These are phyloP conservation scores for Neoniphon sammara DNA, from an alignment of 2,797 vertebrate species.

Conservation along the genomic window DNA sequence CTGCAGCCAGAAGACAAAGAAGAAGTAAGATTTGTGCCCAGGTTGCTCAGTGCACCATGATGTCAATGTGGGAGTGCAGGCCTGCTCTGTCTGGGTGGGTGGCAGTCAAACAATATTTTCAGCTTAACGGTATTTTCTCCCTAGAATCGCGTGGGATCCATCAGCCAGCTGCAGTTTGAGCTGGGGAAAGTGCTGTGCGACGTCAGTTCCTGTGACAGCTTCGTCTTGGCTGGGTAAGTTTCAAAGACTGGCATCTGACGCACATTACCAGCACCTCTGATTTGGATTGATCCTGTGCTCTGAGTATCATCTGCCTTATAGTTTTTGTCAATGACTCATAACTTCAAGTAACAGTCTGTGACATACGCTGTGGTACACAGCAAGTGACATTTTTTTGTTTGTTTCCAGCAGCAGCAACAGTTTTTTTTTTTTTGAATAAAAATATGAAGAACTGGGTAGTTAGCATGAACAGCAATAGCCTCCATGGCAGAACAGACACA, in stretches of 20 bases:
- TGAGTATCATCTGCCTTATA: no score
- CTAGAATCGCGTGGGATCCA: constrained; percentile 91
- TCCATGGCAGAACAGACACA: no score
- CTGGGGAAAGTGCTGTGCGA: constrained; percentile 91
- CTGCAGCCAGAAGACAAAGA: not conserved
- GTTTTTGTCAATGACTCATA: no score
- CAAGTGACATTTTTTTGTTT: no score
- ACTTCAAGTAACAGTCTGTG: no score
- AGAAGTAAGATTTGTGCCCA: not conserved
- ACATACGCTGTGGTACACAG: no score
- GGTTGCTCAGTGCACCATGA: not conserved
- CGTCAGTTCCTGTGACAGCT: constrained; percentile 87
- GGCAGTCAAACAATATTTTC: constrained; percentile 2
- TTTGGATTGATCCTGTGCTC: no score
- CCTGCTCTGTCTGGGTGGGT: no score
- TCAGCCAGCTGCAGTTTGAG: constrained; percentile 92
- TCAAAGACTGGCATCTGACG: constrained; percentile 12
- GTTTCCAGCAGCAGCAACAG: no score
- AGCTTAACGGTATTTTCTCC: constrained; percentile 40
- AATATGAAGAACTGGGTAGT: no score
- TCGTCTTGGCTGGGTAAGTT: constrained; percentile 93
- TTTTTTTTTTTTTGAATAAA: no score
- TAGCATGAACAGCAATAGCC: no score
- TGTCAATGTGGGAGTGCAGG: not conserved
- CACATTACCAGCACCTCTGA: not conserved